These are phyloP conservation scores for Orussus abietinus DNA, from an alignment of 1,140 invertebrate species.

Conservation along the genomic window DNA sequence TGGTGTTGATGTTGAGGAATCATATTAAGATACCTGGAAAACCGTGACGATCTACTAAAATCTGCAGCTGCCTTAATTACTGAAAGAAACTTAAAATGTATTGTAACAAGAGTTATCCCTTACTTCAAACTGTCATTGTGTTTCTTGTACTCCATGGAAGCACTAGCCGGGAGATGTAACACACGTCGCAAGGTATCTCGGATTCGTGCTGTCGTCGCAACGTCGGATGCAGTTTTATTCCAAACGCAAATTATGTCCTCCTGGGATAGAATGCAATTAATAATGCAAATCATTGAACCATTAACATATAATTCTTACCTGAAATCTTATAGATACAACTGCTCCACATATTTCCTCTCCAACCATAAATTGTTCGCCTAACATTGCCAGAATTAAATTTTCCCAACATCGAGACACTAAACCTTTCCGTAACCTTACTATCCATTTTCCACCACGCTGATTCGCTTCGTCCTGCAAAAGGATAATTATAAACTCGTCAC, in stretches of 20 bases:
- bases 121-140: conserved; percentile 81
- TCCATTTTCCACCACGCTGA: conserved; percentile 95
- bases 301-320: conserved; percentile 57
- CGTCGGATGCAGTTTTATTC: conserved; percentile 92
- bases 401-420: conserved; percentile 96
- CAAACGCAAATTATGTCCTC: conserved; percentile 98
- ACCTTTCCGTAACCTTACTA: conserved; percentile 89
- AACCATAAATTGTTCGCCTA: conserved; percentile 98
- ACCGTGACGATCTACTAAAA: no score
- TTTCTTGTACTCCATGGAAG: conserved; percentile 95
- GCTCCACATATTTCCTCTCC: conserved; percentile 98
- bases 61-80: no score
- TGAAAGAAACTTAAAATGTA: not conserved
- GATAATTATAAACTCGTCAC: no score
- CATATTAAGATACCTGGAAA: conserved; percentile 9
- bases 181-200: conserved; percentile 91
- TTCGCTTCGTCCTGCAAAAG: conserved; percentile 79
- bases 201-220: conserved; percentile 81
- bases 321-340: conserved; percentile 90
- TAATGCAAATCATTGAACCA: no score
- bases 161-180: conserved; percentile 87
- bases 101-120: conserved; percentile 29
- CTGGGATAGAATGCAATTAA: no score
- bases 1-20: conserved; percentile 10
- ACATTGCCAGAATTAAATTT: conserved; percentile 95